Conservation (phyloP, 2,888 invertebrate species). For the Drosophila paucipuncta region DNA sequence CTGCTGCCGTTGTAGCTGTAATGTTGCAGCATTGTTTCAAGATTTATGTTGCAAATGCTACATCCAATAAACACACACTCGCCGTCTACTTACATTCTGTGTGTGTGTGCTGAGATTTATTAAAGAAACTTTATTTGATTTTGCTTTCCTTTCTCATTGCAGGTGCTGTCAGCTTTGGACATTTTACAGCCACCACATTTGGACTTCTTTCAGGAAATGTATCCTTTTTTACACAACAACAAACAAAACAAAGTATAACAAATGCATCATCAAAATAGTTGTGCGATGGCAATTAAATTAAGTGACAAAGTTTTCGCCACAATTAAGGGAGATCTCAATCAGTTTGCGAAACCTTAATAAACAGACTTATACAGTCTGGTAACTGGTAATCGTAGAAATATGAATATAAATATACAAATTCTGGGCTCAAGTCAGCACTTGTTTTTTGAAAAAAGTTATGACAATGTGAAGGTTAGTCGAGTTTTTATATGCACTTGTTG, state of each 20-base stretch:
- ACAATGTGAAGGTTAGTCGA: too few relatives aligned
- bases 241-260: conserved; percentile 19
- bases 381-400: neutral
- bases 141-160: conserved; percentile 78
- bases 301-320: neutral
- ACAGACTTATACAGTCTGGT: too few relatives aligned
- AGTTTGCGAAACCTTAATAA: neutral
- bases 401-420: neutral
- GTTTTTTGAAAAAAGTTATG: too few relatives aligned
- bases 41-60: conserved; percentile 58
- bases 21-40: conserved; percentile 44
- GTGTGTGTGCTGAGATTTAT: conserved; percentile 42
- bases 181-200: conserved; percentile 99
- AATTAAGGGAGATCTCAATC: neutral
- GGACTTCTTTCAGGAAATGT: conserved; percentile 99
- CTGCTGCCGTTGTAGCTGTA: conserved; percentile 35
- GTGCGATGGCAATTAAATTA: neutral
- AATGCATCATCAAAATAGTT: conserved; percentile 3
- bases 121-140: conserved; percentile 34
- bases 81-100: conserved; percentile 31
- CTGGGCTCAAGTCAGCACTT: too few relatives aligned
- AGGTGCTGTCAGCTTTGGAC: conserved; percentile 99
- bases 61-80: conserved; percentile 50
- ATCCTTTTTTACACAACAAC: conserved; percentile 89
- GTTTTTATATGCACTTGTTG: too few relatives aligned